Evolutionary conservation across 1,140 invertebrate species (phyloP).

Genomic region (Caenorhabditis elegans): DNA sequence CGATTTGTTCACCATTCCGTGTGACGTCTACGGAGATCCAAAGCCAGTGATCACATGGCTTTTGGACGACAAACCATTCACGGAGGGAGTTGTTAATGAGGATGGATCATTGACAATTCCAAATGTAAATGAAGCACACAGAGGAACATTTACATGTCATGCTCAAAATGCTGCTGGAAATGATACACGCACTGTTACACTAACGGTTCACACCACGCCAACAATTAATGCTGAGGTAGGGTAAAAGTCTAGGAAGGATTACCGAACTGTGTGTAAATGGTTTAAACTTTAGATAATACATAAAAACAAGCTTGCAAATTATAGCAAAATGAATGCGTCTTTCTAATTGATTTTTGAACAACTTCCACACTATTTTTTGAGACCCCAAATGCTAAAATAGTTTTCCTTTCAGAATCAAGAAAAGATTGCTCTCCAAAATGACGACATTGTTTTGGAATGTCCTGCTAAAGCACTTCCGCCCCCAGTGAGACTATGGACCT

Average conservation of each 20-base stretch:
- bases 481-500: slow-evolving; percentile 57
- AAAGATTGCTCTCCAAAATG: slow-evolving; percentile 50
- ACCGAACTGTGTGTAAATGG: no score
- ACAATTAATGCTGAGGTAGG: slow-evolving; percentile 52
- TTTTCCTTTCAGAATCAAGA: slow-evolving; percentile 38
- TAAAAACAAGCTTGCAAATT: no score
- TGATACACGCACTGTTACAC: slow-evolving; percentile 54
- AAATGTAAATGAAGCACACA: slow-evolving; percentile 52
- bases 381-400: not conserved
- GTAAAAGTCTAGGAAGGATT: not conserved
- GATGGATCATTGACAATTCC: slow-evolving; percentile 56
- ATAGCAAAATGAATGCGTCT: no score
- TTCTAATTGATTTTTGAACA: no score
- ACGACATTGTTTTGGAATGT: slow-evolving; percentile 53
- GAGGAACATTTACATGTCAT: slow-evolving; percentile 58
- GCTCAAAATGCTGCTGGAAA: slow-evolving; percentile 57
- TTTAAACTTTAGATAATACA: no score
- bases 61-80: slow-evolving; percentile 38
- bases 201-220: slow-evolving; percentile 61
- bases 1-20: slow-evolving; percentile 51
- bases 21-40: slow-evolving; percentile 57
- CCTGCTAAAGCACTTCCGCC: slow-evolving; percentile 59
- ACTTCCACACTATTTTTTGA: not conserved
- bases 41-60: slow-evolving; percentile 56
- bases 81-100: slow-evolving; percentile 51